Percentiles rank a stretch among this genome's conserved stretches.
Evolutionary conservation across 2,113 vertebrate genomes (phyloP).

Genomic region (Ploceus nigricollis): DNA sequence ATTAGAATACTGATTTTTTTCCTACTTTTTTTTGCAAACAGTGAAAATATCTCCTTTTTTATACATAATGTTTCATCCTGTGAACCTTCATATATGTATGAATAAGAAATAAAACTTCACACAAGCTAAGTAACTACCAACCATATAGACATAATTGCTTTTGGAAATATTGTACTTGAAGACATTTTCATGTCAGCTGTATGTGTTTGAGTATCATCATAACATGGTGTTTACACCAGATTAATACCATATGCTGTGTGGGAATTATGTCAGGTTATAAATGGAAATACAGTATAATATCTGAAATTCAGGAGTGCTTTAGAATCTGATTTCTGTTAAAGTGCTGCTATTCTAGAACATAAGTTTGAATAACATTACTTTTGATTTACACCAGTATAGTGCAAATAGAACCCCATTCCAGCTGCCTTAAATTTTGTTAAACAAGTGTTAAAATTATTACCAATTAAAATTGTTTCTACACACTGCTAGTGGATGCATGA

Average conservation of each 20-base stretch:
- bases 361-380: constrained; percentile 9
- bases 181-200: constrained; percentile 61
- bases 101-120: constrained; percentile 9
- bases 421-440: neutral
- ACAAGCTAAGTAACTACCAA: neutral
- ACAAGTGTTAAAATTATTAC: constrained; percentile 6
- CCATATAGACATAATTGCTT: constrained; percentile 30
- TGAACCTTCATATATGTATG: neutral
- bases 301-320: constrained; percentile 32
- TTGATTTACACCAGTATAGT: neutral
- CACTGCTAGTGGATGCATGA: neutral
- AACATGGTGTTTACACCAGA: constrained; percentile 65
- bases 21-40: neutral
- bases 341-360: constrained; percentile 15
- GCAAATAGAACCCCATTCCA: neutral
- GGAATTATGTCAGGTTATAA: constrained; percentile 67
- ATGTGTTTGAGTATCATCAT: constrained; percentile 60
- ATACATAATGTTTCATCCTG: neutral
- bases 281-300: constrained; percentile 55
- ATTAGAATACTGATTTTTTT: neutral
- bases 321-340: constrained; percentile 24
- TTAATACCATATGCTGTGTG: constrained; percentile 70
- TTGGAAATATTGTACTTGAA: constrained; percentile 60
- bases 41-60: neutral
- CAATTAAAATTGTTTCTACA: neutral